Evolutionary conservation across 2,797 vertebrate species (phyloP).

Genomic region (Graptemys geographica): DNA sequence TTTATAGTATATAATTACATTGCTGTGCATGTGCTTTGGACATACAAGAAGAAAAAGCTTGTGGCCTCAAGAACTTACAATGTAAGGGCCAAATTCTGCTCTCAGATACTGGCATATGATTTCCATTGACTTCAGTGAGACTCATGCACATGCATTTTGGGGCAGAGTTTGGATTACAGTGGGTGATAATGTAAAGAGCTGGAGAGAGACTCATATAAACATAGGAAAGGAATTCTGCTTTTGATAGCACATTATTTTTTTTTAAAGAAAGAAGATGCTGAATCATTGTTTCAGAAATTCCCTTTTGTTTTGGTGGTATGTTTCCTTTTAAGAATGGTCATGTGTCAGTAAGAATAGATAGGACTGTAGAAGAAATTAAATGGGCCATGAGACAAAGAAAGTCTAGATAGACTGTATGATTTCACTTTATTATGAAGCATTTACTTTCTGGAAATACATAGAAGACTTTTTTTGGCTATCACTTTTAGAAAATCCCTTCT

Average conservation of each 20-base stretch:
- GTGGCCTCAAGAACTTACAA: background rate
- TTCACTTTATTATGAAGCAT: background rate
- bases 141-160: background rate
- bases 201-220: background rate
- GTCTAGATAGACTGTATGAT: background rate
- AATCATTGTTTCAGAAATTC: constrained; percentile 21
- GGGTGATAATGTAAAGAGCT: background rate
- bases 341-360: background rate
- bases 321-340: constrained; percentile 18
- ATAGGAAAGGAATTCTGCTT: background rate
- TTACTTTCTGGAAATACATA: background rate
- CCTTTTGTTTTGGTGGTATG: background rate
- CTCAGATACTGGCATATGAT: background rate
- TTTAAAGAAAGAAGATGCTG: background rate
- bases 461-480: background rate
- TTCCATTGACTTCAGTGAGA: background rate
- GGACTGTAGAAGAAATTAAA: background rate
- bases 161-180: background rate
- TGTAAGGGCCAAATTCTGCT: background rate
- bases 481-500: background rate
- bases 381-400: background rate
- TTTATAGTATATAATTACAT: background rate
- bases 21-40: accelerated
- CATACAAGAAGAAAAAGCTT: background rate
- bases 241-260: background rate